Base-by-base conservation (phyloP, 2,113 vertebrate species). In the Engystomops pustulosus region DNA sequence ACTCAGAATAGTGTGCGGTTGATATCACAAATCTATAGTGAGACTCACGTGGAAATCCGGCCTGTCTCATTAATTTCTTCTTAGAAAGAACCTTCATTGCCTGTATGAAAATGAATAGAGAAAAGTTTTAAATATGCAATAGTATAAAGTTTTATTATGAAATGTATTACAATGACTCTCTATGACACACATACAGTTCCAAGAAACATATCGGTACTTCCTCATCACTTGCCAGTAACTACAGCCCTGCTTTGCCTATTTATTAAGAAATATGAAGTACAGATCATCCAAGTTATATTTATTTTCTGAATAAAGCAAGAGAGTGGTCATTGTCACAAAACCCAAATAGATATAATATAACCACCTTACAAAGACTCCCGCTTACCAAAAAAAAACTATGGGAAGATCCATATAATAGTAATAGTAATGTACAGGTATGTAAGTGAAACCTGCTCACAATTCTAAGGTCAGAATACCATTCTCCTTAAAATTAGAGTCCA, bases 21-120 rank as follows among this genome's bases (percentile, higher is more conserved):
- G 11, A 8, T 12, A 12, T 45, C 44, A 45, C 0, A 32, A 30
- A 62, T 62, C 14, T 20, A 20, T 6, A 20, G 14, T 0, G 94
- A 88, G 27, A 96, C 98, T 97, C 94, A 98, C 98, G 96, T 83
- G 98, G 98, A 86, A 99, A 99, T 58, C 98, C 98, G 0, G 98
- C 98, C 90, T 99, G 98, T 58, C 97, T 95, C 94, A 99, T 96
- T 91, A 99, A 91, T 90, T 95, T 96, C 93, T 96, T 98, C 90
- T 99, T 99, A 87, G 98, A 99, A 86, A 99, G 92, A 86, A 99
- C 97, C 89, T 99, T 99, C 98, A 99, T 99, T 80, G 98, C 98
- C 98, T 99, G 88, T 49, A 34, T 27, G 11, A n/a, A 82, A 53
- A 6, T 34, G 30, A 67, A 7, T 25, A 17, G 23, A 38, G 6